These are phyloP conservation scores for Hydrochoerus hydrochaeris DNA, from an alignment of 2,113 vertebrate genomes.

Conservation along the genomic window DNA sequence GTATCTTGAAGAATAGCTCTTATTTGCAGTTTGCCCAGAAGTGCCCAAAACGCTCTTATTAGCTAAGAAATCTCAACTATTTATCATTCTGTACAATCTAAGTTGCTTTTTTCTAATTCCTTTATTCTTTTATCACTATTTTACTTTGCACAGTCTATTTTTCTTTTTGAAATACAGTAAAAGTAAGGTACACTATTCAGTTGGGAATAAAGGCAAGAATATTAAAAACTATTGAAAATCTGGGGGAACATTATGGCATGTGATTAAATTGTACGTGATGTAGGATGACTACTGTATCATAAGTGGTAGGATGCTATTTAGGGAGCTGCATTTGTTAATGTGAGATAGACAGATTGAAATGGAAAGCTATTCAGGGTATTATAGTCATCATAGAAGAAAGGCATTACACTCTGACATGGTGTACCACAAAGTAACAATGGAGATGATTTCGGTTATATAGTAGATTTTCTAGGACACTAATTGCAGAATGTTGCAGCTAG, in stretches of 20 bases:
- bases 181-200: not conserved
- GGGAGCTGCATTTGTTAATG: constrained; percentile 19
- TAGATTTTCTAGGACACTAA: not conserved
- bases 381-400: not conserved
- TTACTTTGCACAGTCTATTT: not conserved
- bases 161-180: not conserved
- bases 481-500: not conserved
- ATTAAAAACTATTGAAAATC: constrained; percentile 5
- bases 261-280: not conserved
- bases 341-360: not conserved
- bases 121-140: not conserved
- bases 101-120: not conserved
- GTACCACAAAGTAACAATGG: not conserved
- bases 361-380: not conserved
- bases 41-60: not conserved
- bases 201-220: not conserved
- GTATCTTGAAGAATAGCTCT: not conserved
- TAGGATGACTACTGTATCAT: not conserved
- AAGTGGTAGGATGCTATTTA: not conserved
- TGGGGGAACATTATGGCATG: not conserved
- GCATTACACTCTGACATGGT: not conserved
- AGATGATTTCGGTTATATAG: not conserved
- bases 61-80: not conserved
- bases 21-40: not conserved
- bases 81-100: not conserved